phyloP scores from a whole-genome alignment of 2,888 invertebrate species.

The Epistrophella euchroma region DNA sequence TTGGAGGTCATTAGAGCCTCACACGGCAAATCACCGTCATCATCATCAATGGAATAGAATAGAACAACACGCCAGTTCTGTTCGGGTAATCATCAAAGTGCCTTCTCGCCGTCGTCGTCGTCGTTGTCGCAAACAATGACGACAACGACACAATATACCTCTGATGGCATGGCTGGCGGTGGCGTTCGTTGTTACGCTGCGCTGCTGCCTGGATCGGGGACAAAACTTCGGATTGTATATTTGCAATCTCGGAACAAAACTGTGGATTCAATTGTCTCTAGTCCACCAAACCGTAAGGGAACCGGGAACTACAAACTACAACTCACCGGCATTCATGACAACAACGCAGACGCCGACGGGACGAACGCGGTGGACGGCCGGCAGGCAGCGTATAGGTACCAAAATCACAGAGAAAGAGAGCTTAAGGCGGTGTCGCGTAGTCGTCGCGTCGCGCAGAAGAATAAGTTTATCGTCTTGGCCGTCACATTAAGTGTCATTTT shows the following conservation, averaged over 20 bases:
- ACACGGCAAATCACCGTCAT: conserved; percentile 73
- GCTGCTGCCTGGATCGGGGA: conserved; percentile 7
- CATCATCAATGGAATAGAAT: conserved; percentile 48
- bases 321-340: conserved; percentile 66
- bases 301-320: conserved; percentile 52
- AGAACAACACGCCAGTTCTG: conserved; percentile 27
- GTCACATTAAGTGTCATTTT: conserved; percentile 83
- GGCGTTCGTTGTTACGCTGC: conserved; percentile 22
- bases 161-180: not conserved
- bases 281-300: conserved; percentile 24
- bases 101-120: conserved; percentile 24
- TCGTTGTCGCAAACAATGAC: conserved; percentile 39
- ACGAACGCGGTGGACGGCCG: conserved; percentile 5
- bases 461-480: conserved; percentile 76
- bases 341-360: conserved; percentile 30
- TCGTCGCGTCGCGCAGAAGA: conserved; percentile 51
- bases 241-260: conserved; percentile 63
- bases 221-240: conserved; percentile 69
- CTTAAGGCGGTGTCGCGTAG: conserved; percentile 36
- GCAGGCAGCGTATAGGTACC: not conserved
- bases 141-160: conserved; percentile 39
- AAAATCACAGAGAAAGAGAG: conserved; percentile 27
- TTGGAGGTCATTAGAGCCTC: conserved; percentile 75
- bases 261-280: conserved; percentile 75
- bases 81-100: conserved; percentile 67